A percentile compares a stretch with the other conserved stretches of the same genome.
phyloP scores from a whole-genome alignment of 2,888 invertebrate species.

The Acleris literana region DNA sequence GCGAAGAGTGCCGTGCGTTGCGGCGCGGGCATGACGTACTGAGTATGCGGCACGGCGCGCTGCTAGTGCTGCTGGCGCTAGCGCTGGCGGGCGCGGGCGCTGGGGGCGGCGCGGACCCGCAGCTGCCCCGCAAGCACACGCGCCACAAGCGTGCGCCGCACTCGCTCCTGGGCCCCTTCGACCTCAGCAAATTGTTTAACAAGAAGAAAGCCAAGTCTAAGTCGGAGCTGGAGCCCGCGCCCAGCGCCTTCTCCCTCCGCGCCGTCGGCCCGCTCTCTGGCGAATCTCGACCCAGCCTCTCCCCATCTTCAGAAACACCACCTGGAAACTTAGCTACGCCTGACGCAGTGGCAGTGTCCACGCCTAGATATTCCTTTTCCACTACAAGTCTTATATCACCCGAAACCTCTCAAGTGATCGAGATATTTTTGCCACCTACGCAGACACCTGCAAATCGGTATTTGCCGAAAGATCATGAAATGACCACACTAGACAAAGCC shows the following conservation, averaged over 20 bases:
- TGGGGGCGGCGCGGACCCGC: neutral
- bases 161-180: conserved; percentile 66
- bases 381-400: neutral
- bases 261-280: conserved; percentile 29
- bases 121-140: conserved; percentile 15
- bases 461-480: neutral
- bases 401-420: neutral
- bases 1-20: neutral
- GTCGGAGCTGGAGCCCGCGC: conserved; percentile 38
- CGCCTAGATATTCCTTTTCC: neutral
- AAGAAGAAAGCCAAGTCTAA: conserved; percentile 51
- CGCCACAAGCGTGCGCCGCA: conserved; percentile 53
- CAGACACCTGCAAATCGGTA: neutral
- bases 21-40: conserved; percentile 3
- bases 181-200: conserved; percentile 64
- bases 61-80: conserved; percentile 21
- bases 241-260: conserved; percentile 53
- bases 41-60: conserved; percentile 21
- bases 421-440: neutral
- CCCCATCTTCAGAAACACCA: neutral
- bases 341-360: neutral
- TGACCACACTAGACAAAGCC: neutral
- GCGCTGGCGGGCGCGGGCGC: conserved; percentile 10
- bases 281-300: neutral
- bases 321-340: neutral